Base-by-base conservation (phyloP, 1,140 invertebrate species). In the Sinella curviseta region DNA sequence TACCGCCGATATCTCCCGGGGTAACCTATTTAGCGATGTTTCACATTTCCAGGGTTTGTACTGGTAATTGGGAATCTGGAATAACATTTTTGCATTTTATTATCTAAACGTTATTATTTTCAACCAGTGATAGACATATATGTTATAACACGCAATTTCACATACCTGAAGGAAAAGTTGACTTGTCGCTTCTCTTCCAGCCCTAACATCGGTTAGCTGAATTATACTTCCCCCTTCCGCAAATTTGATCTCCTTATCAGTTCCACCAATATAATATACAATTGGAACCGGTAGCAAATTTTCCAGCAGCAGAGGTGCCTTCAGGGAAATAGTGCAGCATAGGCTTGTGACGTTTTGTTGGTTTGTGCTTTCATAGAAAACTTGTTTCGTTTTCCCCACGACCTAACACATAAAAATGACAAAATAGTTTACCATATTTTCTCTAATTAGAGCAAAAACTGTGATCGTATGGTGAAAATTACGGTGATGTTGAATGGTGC, bases 251-350 rank as follows among this genome's bases (percentile, higher is more conserved):
- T 31, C 34, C 28, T 16, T 3, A 14, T 30, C 24, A 75, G 39
- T 65, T n/a, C 77, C 76, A 17, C 12, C 20, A 57, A 33, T 73
- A 35, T 54, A 78, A 30, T 80, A 82, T 16, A 73, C 77, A 17
- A 99, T 90, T 35, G 92, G 88, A 54, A 96, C 90, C 0, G 97
- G 97, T 81, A 99, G 87, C 78, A 94, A 92, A 87, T 99, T 99
- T 83, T 95, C 93, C n/a, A 99, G 88, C 83, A 94, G 92, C 0
- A 97, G 91, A 8, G 95, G 93, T 0, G 97, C 95, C 76, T 93
- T 91, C 16, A 99, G 88, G 77, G 95, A 91, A 33, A 99, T 91
- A 76, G 93, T 94, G 86, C 94, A 97, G 24, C 92, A 92, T 3
- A 92, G 93, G 77, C 94, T 95, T 0, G 91, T 87, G 87, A 96